Conservation (phyloP, 2,888 invertebrate genomes). For the Melanostoma mellinum region DNA sequence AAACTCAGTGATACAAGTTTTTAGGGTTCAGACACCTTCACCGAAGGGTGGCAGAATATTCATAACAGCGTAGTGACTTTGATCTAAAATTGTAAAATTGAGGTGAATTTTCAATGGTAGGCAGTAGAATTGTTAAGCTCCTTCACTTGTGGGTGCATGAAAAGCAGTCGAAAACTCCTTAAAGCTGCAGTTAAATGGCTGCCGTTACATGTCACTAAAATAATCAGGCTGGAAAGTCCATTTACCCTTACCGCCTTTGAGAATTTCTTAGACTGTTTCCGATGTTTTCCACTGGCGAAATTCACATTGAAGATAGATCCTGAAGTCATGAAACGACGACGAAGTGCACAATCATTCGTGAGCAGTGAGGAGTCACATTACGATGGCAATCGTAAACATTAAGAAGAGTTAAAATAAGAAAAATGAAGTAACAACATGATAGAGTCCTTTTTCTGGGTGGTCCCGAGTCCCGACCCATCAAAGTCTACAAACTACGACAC, state of each 20-base stretch:
- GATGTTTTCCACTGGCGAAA: constrained; percentile 8
- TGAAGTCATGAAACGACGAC: constrained; percentile 48
- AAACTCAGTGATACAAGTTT: constrained; percentile 11
- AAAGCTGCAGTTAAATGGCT: too few species aligned
- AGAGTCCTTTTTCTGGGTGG: constrained; percentile 72
- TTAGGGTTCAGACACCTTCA: constrained; percentile 69
- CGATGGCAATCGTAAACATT: constrained; percentile 71
- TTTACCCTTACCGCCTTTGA: too few species aligned
- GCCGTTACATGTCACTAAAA: too few species aligned
- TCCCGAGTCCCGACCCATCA: constrained; percentile 36
- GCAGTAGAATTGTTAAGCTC: too few species aligned
- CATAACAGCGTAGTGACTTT: constrained; percentile 66
- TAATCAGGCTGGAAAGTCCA: too few species aligned
- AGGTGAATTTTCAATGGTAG: constrained; percentile 14
- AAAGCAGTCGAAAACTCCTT: too few species aligned
- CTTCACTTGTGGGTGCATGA: too few species aligned
- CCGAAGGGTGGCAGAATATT: constrained; percentile 56
- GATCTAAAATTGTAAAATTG: constrained; percentile 12
- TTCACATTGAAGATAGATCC: constrained; percentile 21
- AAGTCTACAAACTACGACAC: constrained; percentile 44
- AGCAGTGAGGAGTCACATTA: constrained; percentile 69
- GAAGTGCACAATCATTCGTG: constrained; percentile 73
- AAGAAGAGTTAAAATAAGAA: constrained; percentile 69
- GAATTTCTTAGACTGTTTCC: too few species aligned
- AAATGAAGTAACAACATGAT: constrained; percentile 71